phyloP scores from a whole-genome alignment of 2,888 invertebrate species.

The Diachrysia chrysitis region DNA sequence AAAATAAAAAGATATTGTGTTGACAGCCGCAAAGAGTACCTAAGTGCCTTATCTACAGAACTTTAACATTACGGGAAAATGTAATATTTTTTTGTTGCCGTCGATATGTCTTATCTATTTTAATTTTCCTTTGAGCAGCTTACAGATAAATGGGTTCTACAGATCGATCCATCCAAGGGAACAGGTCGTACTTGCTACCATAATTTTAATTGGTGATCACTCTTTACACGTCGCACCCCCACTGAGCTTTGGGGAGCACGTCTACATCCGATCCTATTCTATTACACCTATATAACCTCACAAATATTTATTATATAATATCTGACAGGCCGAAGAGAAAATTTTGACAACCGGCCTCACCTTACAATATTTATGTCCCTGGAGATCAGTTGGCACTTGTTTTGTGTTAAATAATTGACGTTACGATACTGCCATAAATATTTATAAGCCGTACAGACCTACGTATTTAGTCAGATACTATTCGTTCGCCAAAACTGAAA shows the following conservation, averaged over 20 bases:
- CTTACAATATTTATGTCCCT: background rate
- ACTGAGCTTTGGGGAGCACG: constrained; percentile 1
- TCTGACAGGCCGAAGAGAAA: background rate
- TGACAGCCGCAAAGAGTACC: too few species aligned
- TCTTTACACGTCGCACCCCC: constrained; percentile 1
- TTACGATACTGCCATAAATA: background rate
- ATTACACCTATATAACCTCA: background rate
- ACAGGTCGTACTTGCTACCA: background rate
- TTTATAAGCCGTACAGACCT: constrained; percentile 1
- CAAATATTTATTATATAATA: constrained; percentile 2
- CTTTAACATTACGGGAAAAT: too few species aligned
- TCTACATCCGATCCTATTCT: background rate
- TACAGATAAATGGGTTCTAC: background rate
- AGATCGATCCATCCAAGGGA: background rate
- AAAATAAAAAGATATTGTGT: too few species aligned
- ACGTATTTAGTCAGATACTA: background rate
- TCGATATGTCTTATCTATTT: too few species aligned
- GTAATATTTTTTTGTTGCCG: too few species aligned
- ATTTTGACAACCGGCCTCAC: constrained; percentile 1
- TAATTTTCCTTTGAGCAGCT: background rate
- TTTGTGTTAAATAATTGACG: constrained; percentile 3
- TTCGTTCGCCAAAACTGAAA: background rate
- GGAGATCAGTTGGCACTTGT: background rate
- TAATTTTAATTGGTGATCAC: constrained; percentile 8
- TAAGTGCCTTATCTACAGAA: too few species aligned